A percentile compares a stretch with the other conserved stretches of the same genome.
These are phyloP conservation scores for Chymomyza procnemis DNA, from an alignment of 2,888 invertebrate species.

Conservation along the genomic window DNA sequence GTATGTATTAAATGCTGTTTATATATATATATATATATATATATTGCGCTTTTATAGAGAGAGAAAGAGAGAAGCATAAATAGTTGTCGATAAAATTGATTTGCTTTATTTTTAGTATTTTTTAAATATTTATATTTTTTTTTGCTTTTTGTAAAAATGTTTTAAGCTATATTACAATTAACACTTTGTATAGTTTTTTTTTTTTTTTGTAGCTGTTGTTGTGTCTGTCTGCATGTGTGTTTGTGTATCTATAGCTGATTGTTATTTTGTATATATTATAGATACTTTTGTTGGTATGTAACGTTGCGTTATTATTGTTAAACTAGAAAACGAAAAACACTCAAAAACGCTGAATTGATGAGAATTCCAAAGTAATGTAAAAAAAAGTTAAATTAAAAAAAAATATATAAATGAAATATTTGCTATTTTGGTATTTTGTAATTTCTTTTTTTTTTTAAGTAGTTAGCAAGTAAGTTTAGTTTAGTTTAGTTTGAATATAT, in stretches of 20 bases:
- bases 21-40: background rate
- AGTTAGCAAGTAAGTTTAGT: conserved; percentile 57
- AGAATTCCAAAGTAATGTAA: background rate
- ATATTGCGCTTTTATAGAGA: background rate
- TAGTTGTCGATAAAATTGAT: conserved; percentile 3
- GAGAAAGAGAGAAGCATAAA: background rate
- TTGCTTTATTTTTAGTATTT: background rate
- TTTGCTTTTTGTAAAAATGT: conserved; percentile 6
- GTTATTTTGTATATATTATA: background rate
- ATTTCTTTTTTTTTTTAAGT: conserved; percentile 35
- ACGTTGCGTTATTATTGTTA: conserved; percentile 14
- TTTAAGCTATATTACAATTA: conserved; percentile 1
- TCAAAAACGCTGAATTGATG: background rate
- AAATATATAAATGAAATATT: conserved; percentile 15
- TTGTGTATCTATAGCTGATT: conserved; percentile 4
- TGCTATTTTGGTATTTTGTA: conserved; percentile 23
- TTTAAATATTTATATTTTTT: background rate
- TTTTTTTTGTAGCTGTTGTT: conserved; percentile 7
- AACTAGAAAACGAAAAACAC: background rate
- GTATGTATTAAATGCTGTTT: background rate
- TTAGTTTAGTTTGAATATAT: conserved; percentile 66
- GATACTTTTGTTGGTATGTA: conserved; percentile 22
- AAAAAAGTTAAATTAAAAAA: background rate
- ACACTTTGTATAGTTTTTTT: conserved; percentile 6
- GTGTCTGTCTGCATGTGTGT: background rate